Percentiles rank a stretch among this genome's conserved stretches.
Evolutionary conservation across 2,888 invertebrate genomes (phyloP).

Genomic region (Liposcelis brunnea): DNA sequence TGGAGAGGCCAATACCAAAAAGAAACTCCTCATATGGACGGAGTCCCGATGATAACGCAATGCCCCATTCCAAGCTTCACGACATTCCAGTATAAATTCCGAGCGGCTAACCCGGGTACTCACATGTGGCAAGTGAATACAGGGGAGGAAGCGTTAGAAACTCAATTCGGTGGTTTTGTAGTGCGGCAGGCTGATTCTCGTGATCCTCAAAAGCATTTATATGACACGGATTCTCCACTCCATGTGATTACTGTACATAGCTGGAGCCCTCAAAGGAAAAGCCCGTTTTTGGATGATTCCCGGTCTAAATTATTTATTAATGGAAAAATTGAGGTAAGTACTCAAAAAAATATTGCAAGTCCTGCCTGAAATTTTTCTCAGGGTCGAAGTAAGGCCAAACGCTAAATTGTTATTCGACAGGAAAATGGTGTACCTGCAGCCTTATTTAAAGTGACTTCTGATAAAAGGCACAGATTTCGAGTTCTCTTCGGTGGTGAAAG

Average conservation of each 20-base stretch:
- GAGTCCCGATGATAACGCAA: constrained; percentile 28
- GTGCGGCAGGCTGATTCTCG: constrained; percentile 45
- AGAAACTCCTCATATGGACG: constrained; percentile 28
- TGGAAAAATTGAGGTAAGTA: no score
- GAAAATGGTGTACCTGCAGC: constrained; percentile 40
- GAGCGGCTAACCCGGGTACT: constrained; percentile 25
- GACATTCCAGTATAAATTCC: constrained; percentile 28
- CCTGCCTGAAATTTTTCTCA: no score
- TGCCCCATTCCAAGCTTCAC: constrained; percentile 26
- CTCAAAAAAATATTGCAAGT: no score
- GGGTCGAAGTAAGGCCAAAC: no score
- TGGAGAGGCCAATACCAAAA: constrained; percentile 31
- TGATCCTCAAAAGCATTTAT: constrained; percentile 35
- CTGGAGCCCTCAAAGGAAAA: constrained; percentile 27
- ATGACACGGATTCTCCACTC: constrained; percentile 50
- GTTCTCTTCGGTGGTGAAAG: constrained; percentile 47
- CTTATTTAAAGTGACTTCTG: constrained; percentile 35
- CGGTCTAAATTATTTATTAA: no score
- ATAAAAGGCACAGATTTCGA: constrained; percentile 46
- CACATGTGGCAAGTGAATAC: constrained; percentile 28
- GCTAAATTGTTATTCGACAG: no score
- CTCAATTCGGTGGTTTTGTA: constrained; percentile 50
- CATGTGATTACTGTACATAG: constrained; percentile 54
- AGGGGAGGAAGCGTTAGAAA: constrained; percentile 31
- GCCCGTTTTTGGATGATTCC: no score